phyloP scores from a whole-genome alignment of 2,888 invertebrate genomes.

The Boloria selene region DNA sequence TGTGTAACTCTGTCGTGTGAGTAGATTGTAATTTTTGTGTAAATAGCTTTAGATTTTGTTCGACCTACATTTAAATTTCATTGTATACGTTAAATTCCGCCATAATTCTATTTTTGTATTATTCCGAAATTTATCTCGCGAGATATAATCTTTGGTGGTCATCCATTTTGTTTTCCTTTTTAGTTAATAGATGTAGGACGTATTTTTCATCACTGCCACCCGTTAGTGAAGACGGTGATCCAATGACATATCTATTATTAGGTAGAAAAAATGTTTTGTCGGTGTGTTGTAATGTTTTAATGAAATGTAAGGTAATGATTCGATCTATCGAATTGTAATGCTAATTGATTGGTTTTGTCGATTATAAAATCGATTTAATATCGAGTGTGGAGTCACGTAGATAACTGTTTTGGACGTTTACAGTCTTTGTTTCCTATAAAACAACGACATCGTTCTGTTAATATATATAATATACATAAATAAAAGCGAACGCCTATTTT shows the following conservation, averaged over 20 bases:
- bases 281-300: slow-evolving; percentile 54
- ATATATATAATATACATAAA: background rate
- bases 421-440: slow-evolving; percentile 24
- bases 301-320: slow-evolving; percentile 40
- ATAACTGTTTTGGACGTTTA: slow-evolving; percentile 22
- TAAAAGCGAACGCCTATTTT: slow-evolving; percentile 19
- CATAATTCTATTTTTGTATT: slow-evolving; percentile 1
- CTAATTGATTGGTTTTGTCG: slow-evolving; percentile 34
- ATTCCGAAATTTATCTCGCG: background rate
- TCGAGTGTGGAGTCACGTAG: slow-evolving; percentile 28
- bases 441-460: slow-evolving; percentile 26
- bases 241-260: slow-evolving; percentile 80
- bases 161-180: slow-evolving; percentile 40
- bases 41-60: slow-evolving; percentile 55
- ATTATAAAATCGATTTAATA: slow-evolving; percentile 35
- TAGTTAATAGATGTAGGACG: slow-evolving; percentile 37
- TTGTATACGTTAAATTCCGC: background rate
- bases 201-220: slow-evolving; percentile 62
- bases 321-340: slow-evolving; percentile 33
- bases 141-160: no score
- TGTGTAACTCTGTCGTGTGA: slow-evolving; percentile 73
- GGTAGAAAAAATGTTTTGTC: slow-evolving; percentile 73
- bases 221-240: slow-evolving; percentile 75
- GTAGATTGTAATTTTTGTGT: slow-evolving; percentile 67
- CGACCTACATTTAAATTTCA: slow-evolving; percentile 13